Evolutionary conservation across 1,140 invertebrate species (phyloP), one percentile per base, ranked within the genome.

Genomic region (Lutraria rhynchaena): DNA sequence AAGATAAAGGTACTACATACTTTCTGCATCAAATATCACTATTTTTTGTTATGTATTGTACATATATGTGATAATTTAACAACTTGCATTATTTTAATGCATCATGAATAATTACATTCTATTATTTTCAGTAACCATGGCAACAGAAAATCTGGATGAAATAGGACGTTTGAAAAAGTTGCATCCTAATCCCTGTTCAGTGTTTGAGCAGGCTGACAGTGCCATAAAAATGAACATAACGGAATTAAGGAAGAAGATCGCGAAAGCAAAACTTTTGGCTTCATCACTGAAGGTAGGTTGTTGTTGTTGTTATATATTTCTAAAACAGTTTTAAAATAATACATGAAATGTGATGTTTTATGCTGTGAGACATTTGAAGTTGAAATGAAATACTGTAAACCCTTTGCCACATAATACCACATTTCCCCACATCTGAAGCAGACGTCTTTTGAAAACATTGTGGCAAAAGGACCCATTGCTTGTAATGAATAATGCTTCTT

Each of bases 241-340:
- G 1, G 44, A 60, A 22, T 55, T 75, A 11, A 13, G 58, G 11
- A 44, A 46, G n/a, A 60, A 75, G 46, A 75, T 75, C 5, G 73
- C 58, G 33, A 44, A 27, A 33, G 73, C 73, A 11, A 60, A 60
- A 46, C 37, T 46, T 11, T 13, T 75, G 7, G 57, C 73, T 31
- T 57, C 73, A 4, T 46, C 73, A 15, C n/a, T 75, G 24, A 53
- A 75, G 58, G 73, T 75, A 60, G 46, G 41, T 41, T n/a, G n/a
- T n/a, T n/a, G n/a, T n/a, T n/a, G n/a, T n/a, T n/a, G n/a, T n/a
- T n/a, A n/a, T n/a, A n/a, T n/a, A n/a, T n/a, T n/a, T n/a, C n/a
- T n/a, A n/a, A n/a, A n/a, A n/a, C n/a, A n/a, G n/a, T n/a, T n/a
- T n/a, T n/a, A n/a, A n/a, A n/a, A n/a, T n/a, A n/a, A n/a, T n/a